Conservation (phyloP, 1,140 invertebrate genomes). For the Hormaphis cornu region DNA sequence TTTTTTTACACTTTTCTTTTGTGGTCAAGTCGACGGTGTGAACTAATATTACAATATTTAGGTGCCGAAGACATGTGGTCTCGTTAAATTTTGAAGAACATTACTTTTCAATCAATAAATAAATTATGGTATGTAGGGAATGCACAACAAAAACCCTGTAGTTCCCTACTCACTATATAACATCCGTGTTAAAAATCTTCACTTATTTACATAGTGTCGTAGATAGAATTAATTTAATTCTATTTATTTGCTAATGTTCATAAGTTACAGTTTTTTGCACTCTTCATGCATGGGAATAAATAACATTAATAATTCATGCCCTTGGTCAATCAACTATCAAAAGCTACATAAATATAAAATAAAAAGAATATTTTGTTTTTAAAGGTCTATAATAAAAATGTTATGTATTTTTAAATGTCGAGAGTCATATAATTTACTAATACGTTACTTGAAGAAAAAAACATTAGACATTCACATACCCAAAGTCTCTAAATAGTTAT, state of each 20-base stretch:
- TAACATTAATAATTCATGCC: too few relatives aligned
- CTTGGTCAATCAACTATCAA: too few relatives aligned
- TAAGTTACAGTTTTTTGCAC: neutral
- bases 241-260: neutral
- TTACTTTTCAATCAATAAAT: conserved; percentile 11
- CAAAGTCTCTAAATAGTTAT: too few relatives aligned
- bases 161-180: neutral
- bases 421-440: too few relatives aligned
- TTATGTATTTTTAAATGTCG: too few relatives aligned
- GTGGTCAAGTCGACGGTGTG: neutral
- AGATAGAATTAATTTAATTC: neutral
- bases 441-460: too few relatives aligned
- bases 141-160: neutral
- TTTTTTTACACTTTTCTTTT: neutral
- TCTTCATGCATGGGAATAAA: too few relatives aligned
- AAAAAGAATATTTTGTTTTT: too few relatives aligned
- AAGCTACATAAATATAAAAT: too few relatives aligned
- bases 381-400: too few relatives aligned
- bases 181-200: neutral
- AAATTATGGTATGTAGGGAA: conserved; percentile 27
- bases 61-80: conserved; percentile 18
- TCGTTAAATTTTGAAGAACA: conserved; percentile 13
- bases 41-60: conserved; percentile 30
- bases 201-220: neutral
- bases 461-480: too few relatives aligned